Conservation (phyloP, 2,113 vertebrate genomes). For the Brevimyrus niger region DNA sequence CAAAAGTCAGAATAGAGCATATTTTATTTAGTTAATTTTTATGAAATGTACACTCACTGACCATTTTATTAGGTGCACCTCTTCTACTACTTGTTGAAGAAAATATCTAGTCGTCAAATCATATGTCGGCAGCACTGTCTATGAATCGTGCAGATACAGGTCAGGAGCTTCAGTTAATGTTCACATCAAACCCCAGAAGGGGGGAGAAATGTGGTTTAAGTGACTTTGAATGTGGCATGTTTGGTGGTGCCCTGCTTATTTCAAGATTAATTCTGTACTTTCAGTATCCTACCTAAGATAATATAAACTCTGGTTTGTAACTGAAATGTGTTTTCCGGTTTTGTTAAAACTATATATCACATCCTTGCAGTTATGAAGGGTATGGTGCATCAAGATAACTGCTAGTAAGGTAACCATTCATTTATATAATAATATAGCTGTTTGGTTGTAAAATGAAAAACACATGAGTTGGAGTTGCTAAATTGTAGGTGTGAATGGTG, state of each 20-base stretch:
- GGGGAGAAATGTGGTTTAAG: no score
- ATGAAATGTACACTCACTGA: not conserved
- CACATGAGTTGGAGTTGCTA: not conserved
- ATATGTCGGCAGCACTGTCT: not conserved
- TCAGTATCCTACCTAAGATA: not conserved
- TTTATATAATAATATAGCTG: not conserved
- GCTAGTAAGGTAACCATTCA: not conserved
- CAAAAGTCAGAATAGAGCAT: not conserved
- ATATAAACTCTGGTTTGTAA: not conserved
- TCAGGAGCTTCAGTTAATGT: not conserved
- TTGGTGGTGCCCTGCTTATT: not conserved
- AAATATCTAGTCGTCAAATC: not conserved
- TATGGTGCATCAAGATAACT: not conserved
- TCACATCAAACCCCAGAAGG: no score
- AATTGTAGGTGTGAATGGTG: not conserved
- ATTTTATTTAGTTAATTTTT: not conserved
- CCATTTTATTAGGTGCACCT: not conserved
- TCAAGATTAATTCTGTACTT: not conserved
- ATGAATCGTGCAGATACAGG: not conserved
- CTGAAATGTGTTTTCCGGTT: not conserved
- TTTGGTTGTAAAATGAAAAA: not conserved
- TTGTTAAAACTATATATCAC: not conserved
- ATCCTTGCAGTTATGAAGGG: not conserved
- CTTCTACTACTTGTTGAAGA: not conserved
- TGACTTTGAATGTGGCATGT: no score